These are phyloP conservation scores for Gymnoscelis rufifasciata DNA, from an alignment of 2,888 invertebrate species.

Conservation along the genomic window DNA sequence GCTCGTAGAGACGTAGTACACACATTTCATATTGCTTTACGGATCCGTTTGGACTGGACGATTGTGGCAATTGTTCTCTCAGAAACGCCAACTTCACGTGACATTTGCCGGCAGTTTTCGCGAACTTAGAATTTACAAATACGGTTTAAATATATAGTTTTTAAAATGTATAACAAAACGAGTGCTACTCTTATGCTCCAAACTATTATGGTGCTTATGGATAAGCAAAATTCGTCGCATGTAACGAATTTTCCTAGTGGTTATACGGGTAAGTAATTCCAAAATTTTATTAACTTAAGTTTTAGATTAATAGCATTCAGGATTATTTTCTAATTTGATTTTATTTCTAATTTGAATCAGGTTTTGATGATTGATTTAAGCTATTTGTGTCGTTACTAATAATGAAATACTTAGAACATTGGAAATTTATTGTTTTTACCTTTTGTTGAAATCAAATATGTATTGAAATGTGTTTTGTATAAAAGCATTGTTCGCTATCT, in stretches of 20 bases:
- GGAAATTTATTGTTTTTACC: too few relatives aligned
- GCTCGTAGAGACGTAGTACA: conserved; percentile 35
- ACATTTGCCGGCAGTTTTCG: neutral
- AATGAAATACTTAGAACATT: too few relatives aligned
- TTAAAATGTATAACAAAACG: conserved; percentile 65
- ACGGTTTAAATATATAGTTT: conserved; percentile 11
- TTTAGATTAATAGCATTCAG: too few relatives aligned
- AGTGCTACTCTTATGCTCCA: conserved; percentile 74
- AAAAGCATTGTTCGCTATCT: conserved; percentile 1
- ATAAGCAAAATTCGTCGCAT: conserved; percentile 67
- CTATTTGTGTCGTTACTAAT: too few relatives aligned
- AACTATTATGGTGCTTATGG: conserved; percentile 73
- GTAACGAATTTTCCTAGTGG: conserved; percentile 57
- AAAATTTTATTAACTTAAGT: too few relatives aligned
- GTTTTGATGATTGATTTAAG: too few relatives aligned
- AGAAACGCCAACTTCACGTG: conserved; percentile 3
- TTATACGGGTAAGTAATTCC: conserved; percentile 55
- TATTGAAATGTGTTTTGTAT: too few relatives aligned
- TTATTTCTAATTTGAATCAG: too few relatives aligned
- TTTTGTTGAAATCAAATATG: too few relatives aligned
- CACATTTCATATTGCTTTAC: conserved; percentile 48
- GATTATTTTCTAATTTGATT: too few relatives aligned
- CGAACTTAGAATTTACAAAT: neutral
- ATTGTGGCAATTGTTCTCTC: conserved; percentile 7
- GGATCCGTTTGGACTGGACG: conserved; percentile 39